Base-by-base conservation (phyloP, 2,113 vertebrate species). In the Fulica atra region DNA sequence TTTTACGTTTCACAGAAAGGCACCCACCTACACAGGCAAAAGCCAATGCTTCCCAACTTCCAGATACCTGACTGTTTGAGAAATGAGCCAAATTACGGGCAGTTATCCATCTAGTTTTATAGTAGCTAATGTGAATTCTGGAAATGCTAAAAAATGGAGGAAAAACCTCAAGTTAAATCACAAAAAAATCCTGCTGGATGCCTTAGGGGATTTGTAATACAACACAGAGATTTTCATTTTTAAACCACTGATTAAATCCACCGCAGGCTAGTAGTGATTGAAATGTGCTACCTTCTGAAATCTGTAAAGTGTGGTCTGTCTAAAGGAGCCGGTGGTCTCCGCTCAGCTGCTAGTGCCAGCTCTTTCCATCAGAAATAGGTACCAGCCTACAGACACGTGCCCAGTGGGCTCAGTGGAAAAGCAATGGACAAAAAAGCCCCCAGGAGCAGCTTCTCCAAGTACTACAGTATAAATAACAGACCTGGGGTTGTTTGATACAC, bases 311-410 rank as follows among this genome's bases (percentile, higher is more conserved):
- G n/a, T 16, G 35, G 24, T 35, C 69, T 68, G 12, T 64, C 26
- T 87, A 35, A 65, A 57, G 44, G 40, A 85, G 48, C 23, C 61
- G 76, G 54, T 36, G 40, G 63, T 50, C 71, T 63, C 85, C n/a
- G 59, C 36, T 57, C 70, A 61, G 61, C 4, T 50, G 40, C n/a
- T 57, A 60, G 35, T 50, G 78, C 29, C 65, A 87, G 48, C 33
- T 76, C 38, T 61, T 61, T 19, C 74, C n/a, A 23, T 9, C 0
- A 17, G 63, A 31, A 31, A 50, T 2, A 26, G 29, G 21, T 36
- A 38, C 24, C 4, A 44, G 36, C 16, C 12, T 2, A 16, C 13
- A 50, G 17, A 31, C 2, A 5, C n/a, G 28, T 1, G 0, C 29
- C 35, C 5, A 12, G 24, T 4, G 40, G 21, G 53, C 66, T 86